Evolutionary conservation across 2,888 invertebrate species (phyloP).

Genomic region (Agrilus biguttatus): DNA sequence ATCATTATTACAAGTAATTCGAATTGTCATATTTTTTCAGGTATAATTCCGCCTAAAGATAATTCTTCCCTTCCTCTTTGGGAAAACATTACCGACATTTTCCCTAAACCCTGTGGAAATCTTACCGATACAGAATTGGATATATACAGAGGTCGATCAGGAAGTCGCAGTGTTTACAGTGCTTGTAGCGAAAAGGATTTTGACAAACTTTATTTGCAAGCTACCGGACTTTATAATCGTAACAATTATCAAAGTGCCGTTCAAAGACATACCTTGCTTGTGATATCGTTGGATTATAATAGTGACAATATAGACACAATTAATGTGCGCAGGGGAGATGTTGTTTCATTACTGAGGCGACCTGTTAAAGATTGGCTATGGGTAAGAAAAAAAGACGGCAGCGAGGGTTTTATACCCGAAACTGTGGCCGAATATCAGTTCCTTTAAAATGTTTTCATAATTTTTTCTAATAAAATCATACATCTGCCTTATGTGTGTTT

Average conservation of each 20-base stretch:
- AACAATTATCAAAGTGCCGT: slow-evolving; percentile 17
- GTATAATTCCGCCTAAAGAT: slow-evolving; percentile 33
- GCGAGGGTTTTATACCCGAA: slow-evolving; percentile 64
- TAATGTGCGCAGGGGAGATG: slow-evolving; percentile 56
- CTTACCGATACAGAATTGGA: slow-evolving; percentile 56
- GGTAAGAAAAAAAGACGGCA: slow-evolving; percentile 53
- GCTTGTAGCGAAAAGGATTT: slow-evolving; percentile 56
- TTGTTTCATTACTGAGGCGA: slow-evolving; percentile 51
- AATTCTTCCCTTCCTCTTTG: slow-evolving; percentile 57
- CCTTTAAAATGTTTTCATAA: slow-evolving; percentile 33
- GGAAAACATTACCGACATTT: slow-evolving; percentile 70
- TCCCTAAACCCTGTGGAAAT: slow-evolving; percentile 67
- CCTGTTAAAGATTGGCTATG: slow-evolving; percentile 57
- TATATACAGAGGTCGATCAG: slow-evolving; percentile 49
- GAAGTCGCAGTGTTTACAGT: slow-evolving; percentile 33
- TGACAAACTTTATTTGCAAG: slow-evolving; percentile 53
- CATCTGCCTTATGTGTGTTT: slow-evolving; percentile 1
- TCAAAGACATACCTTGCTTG: slow-evolving; percentile 52
- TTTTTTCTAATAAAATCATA: slow-evolving; percentile 2
- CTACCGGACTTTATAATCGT: slow-evolving; percentile 38
- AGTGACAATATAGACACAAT: slow-evolving; percentile 42
- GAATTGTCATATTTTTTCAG: slow-evolving; percentile 11
- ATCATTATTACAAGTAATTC: too few species aligned
- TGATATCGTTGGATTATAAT: slow-evolving; percentile 53
- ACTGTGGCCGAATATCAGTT: slow-evolving; percentile 66